Evolutionary conservation across 2,888 invertebrate genomes (phyloP), one percentile per base, ranked within the genome.

Genomic region (Cetonia aurata): DNA sequence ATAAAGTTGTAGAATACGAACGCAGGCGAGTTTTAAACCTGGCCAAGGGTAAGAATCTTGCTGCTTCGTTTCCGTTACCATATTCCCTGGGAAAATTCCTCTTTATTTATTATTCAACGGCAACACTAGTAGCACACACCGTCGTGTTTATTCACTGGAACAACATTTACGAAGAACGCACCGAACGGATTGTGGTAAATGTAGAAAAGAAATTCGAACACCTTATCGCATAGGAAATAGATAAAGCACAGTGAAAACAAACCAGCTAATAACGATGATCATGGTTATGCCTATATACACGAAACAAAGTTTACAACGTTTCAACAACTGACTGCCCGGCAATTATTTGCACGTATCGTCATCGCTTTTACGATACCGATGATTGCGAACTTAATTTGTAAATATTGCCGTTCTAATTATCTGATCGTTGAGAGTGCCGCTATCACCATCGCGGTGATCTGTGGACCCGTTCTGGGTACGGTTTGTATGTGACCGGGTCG

Each of bases 1-100:
- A 86, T 95, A 95, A 69, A 95, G 88, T 80, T 93, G 93, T 72
- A 95, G 87, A 69, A 95, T 92, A 86, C 93, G 91, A 75, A 95
- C 88, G 84, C 95, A 95, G 76, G 93, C 92, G 85, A 93, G 92
- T 80, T 91, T 90, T 82, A 95, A 88, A 56, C 94, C 95, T n/a
- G 92, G 91, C 95, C 94, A 95, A 73, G 92, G 91, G 76, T 75
- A 73, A 70, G 79, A 79, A 67, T 79, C 75, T 42, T 57, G 52
- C 67, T 77, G 77, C 48, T 74, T 37, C 4, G 37, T 9, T 72
- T 79, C 77, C 68, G 77, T 77, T 71, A 81, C 73, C 82, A 55
- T 56, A 57, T 41, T 42, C 25, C 13, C 42, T 52, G 31, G 33
- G 48, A 19, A 66, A 66, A 66, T 33, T 9, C 17, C 12, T 52